Evolutionary conservation across 2,113 vertebrate genomes (phyloP).

Genomic region (Podilymbus podiceps): DNA sequence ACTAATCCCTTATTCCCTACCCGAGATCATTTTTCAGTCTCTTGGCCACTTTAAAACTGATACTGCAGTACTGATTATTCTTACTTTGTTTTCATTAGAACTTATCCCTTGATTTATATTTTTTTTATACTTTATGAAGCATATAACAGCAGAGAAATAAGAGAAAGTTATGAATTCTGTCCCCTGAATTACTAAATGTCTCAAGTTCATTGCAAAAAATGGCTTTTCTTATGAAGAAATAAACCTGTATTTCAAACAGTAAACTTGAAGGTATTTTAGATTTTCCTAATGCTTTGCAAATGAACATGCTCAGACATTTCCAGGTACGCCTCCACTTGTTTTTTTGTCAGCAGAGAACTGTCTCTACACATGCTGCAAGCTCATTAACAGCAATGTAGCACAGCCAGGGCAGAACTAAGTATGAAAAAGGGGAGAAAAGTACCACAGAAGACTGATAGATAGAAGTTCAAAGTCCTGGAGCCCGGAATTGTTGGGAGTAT

Average conservation of each 20-base stretch:
- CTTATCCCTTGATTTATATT: not conserved
- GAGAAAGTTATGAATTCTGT: not conserved
- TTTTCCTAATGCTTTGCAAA: not conserved
- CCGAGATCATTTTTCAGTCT: not conserved
- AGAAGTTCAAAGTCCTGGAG: not conserved
- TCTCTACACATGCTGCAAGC: not conserved
- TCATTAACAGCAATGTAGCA: not conserved
- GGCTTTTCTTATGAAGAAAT: not conserved
- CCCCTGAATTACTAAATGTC: not conserved
- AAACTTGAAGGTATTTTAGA: not conserved
- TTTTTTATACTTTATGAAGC: not conserved
- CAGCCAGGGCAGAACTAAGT: not conserved
- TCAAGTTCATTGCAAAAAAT: not conserved
- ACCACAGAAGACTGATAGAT: fast-evolving
- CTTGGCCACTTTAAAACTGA: not conserved
- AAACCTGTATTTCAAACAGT: not conserved
- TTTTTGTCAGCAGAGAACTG: not conserved
- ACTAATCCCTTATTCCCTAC: not conserved
- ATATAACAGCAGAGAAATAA: not conserved
- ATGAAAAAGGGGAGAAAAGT: not conserved
- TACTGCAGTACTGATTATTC: not conserved
- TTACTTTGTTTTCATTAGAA: not conserved
- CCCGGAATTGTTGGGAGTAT: not conserved
- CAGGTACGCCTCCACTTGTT: not conserved
- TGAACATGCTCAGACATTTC: fast-evolving